Evolutionary conservation across 1,140 invertebrate species (phyloP), one percentile per base, ranked within the genome.

Genomic region (Saccostrea echinata): DNA sequence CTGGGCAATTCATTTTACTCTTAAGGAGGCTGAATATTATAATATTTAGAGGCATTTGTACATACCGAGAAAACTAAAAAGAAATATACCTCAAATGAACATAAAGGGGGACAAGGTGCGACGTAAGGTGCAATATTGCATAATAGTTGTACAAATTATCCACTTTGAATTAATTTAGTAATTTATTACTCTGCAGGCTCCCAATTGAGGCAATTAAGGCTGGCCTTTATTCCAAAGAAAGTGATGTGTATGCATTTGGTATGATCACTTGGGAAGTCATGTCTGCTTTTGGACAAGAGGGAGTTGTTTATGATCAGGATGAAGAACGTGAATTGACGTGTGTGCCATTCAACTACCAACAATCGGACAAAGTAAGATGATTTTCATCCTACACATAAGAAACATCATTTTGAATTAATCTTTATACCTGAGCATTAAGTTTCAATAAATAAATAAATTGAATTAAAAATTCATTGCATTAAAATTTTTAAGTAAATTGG

Each of bases 231-330:
- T 76, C 68, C 16, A 76, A 76, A 76, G 68, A 76, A 76, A 76
- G 68, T 76, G 68, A 76, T 76, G 68, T 76, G 27, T 76, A 76
- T 18, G 68, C 68, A 13, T 76, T 76, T 30, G 68, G 68, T 16
- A 76, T 76, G 68, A 33, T 76, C 11, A 76, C 68, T 1, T 76
- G 68, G 68, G 68, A 76, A 16, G 68, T 76, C 27, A 76, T 76
- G 24, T 30, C 30, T 30, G 68, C 68, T 13, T 76, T 76, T 76
- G 68, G 68, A 76, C 68, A 76, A 33, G 68, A 76, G 27, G 68
- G 68, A 76, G 68, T 76, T 33, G 68, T 76, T 27, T 76, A 76
- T 76, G 30, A 76, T 30, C 68, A 76, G 27, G 68, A 76, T 16
- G 68, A 76, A 33, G 68, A 76, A 30, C 68, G 68, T 12, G 68